These are phyloP conservation scores for Taxidea taxus DNA, from an alignment of 2,113 vertebrate genomes.

Conservation along the genomic window DNA sequence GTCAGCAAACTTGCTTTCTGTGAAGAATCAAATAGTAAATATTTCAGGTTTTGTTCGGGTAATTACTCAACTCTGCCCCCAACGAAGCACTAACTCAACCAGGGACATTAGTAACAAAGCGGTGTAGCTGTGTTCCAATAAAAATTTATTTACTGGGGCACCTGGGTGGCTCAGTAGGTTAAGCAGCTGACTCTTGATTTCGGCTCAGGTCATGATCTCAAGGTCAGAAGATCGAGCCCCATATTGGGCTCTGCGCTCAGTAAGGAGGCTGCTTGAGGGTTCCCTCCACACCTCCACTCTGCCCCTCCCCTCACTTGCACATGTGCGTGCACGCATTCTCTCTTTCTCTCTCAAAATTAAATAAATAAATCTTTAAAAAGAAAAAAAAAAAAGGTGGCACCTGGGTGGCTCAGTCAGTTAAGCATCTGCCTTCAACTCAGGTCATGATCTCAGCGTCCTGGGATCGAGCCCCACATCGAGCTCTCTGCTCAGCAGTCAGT, in stretches of 20 bases:
- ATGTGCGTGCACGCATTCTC: too few relatives aligned
- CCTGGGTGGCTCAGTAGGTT: not conserved
- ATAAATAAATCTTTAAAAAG: not conserved
- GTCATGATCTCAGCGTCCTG: too few relatives aligned
- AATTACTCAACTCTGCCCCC: not conserved
- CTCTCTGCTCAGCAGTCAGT: too few relatives aligned
- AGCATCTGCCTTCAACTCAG: too few relatives aligned
- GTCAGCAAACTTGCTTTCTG: not conserved
- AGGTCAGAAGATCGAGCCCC: not conserved
- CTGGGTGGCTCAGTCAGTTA: too few relatives aligned
- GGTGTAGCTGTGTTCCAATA: not conserved
- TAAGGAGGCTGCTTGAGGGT: not conserved
- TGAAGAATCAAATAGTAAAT: not conserved
- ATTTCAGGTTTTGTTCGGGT: not conserved
- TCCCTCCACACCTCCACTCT: not conserved
- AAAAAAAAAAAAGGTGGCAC: too few relatives aligned
- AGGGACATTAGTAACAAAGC: not conserved
- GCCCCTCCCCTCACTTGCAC: not conserved
- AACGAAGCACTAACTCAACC: not conserved
- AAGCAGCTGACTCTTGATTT: not conserved
- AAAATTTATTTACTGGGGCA: not conserved
- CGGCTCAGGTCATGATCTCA: not conserved
- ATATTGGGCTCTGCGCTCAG: not conserved
- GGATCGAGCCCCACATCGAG: too few relatives aligned
- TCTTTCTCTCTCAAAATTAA: not conserved